Percentiles rank a stretch among this genome's conserved stretches.
These are phyloP conservation scores for Osmerus eperlanus DNA, from an alignment of 2,113 vertebrate species.

Conservation along the genomic window DNA sequence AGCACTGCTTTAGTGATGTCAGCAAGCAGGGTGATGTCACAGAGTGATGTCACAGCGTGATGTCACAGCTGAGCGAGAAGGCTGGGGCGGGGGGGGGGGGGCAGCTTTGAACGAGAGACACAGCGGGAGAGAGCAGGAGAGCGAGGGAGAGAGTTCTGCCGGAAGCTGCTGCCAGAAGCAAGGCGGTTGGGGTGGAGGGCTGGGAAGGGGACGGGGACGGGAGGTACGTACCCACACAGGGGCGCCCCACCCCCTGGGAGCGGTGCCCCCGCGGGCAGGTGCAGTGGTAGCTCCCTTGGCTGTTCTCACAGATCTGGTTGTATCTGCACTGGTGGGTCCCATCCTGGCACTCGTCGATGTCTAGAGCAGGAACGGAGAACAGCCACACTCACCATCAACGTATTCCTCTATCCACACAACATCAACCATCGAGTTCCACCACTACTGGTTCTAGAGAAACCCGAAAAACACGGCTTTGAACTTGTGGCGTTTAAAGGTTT, in stretches of 20 bases:
- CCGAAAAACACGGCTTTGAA: not conserved
- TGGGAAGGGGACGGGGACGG: not conserved
- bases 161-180: conserved; percentile 28
- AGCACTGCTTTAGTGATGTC: conserved; percentile 17
- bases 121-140: conserved; percentile 8
- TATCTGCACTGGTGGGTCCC: conserved; percentile 91
- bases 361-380: conserved; percentile 59
- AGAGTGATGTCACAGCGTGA: conserved; percentile 8
- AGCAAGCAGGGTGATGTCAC: conserved; percentile 36
- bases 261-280: conserved; percentile 86
- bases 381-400: no score
- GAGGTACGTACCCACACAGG: conserved; percentile 84
- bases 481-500: no score
- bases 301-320: conserved; percentile 96
- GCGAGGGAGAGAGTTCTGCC: conserved; percentile 14
- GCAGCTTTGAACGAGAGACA: conserved; percentile 15
- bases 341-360: conserved; percentile 90
- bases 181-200: conserved; percentile 24
- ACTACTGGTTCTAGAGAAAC: not conserved
- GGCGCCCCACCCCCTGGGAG: conserved; percentile 81
- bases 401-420: no score
- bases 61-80: not conserved
- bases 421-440: no score
- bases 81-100: not conserved
- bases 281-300: conserved; percentile 86